Evolutionary conservation across 2,888 invertebrate species (phyloP).

Genomic region (Entomobrya proxima): DNA sequence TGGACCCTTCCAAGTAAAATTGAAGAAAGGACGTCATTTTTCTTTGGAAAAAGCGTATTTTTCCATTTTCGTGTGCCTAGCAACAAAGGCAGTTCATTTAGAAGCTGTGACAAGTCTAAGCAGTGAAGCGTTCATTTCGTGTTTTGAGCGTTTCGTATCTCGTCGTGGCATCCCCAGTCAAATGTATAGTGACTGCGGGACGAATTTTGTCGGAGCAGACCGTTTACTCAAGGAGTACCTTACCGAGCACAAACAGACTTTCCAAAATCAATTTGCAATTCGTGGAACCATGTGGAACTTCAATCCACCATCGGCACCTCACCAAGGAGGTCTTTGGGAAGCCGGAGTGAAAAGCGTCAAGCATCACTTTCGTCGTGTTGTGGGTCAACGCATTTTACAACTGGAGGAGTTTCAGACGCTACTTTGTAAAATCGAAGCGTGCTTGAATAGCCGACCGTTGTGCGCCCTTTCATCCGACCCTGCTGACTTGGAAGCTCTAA

Average conservation of each 20-base stretch:
- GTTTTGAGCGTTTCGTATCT: not conserved
- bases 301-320: constrained; percentile 76
- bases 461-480: constrained; percentile 71
- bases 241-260: too few relatives aligned
- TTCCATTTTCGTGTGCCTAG: not conserved
- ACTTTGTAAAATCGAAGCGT: constrained; percentile 76
- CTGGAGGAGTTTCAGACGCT: constrained; percentile 76
- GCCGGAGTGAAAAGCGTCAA: constrained; percentile 76
- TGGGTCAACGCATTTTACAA: constrained; percentile 70
- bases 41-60: not conserved
- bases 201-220: constrained; percentile 7
- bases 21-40: not conserved
- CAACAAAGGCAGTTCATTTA: not conserved
- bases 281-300: constrained; percentile 76
- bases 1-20: constrained; percentile 17
- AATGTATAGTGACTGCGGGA: constrained; percentile 7
- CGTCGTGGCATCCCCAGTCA: constrained; percentile 1
- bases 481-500: constrained; percentile 73
- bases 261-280: not conserved
- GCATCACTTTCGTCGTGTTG: constrained; percentile 74
- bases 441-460: constrained; percentile 76
- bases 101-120: not conserved
- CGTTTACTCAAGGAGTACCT: too few relatives aligned
- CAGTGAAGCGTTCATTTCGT: constrained; percentile 49
- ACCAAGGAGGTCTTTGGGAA: constrained; percentile 77